Conservation (phyloP, 2,888 invertebrate genomes). For the Anagyrus pseudococci region DNA sequence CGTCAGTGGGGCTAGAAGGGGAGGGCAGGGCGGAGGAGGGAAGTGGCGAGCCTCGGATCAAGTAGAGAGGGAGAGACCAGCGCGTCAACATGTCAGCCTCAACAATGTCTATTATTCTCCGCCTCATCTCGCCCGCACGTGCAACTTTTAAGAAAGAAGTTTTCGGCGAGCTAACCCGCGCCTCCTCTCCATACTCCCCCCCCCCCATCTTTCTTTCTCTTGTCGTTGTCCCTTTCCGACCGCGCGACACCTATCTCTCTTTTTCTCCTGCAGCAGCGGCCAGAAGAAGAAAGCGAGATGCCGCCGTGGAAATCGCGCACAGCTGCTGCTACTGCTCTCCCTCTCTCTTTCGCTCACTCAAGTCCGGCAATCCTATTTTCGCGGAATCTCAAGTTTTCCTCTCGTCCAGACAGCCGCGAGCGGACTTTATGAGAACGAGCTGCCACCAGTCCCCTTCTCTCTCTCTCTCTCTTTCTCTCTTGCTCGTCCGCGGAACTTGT, state of each 20-base stretch:
- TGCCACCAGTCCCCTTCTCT: not conserved
- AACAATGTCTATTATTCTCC: constrained; percentile 26
- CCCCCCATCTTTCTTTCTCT: too few relatives aligned
- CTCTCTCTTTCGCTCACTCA: constrained; percentile 4
- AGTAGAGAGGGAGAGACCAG: not conserved
- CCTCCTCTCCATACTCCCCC: too few relatives aligned
- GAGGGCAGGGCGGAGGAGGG: too few relatives aligned
- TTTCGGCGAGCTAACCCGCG: not conserved
- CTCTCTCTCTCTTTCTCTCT: too few relatives aligned
- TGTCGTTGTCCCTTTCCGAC: too few relatives aligned
- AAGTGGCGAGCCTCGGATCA: not conserved
- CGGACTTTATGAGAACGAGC: constrained; percentile 9
- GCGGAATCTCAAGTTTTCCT: constrained; percentile 20
- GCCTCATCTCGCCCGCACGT: constrained; percentile 8
- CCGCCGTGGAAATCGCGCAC: constrained; percentile 10
- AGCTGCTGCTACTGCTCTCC: constrained; percentile 16
- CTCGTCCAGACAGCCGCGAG: not conserved
- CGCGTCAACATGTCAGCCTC: constrained; percentile 5
- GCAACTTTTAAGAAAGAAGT: constrained; percentile 19
- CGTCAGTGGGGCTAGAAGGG: too few relatives aligned
- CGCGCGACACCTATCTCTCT: not conserved
- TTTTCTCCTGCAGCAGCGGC: not conserved
- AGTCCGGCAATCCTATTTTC: constrained; percentile 18
- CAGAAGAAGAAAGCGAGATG: constrained; percentile 2
- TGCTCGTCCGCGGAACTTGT: constrained; percentile 4